Evolutionary conservation across 1,140 invertebrate species (phyloP).

Genomic region (Ladona fulva): DNA sequence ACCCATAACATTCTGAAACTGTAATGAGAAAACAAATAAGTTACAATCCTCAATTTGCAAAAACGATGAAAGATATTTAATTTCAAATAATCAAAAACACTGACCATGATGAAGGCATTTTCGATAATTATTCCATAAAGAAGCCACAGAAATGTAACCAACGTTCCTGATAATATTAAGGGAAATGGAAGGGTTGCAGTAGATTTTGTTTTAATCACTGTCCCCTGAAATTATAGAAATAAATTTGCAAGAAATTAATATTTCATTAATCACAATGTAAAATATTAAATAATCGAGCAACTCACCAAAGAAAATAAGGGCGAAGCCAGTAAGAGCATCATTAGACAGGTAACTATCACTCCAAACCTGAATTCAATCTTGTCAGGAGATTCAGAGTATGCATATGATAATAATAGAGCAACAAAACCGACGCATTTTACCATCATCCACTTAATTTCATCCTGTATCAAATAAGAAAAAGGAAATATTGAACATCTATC

Average conservation of each 20-base stretch:
- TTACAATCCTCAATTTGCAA: not conserved
- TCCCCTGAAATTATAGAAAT: constrained; percentile 40
- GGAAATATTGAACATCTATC: too few relatives aligned
- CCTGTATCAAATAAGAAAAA: constrained; percentile 27
- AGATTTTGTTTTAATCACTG: constrained; percentile 63
- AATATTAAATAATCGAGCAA: constrained; percentile 24
- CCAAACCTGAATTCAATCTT: constrained; percentile 58
- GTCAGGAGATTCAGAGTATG: constrained; percentile 47
- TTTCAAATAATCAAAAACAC: constrained; percentile 30
- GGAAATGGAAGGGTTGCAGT: constrained; percentile 61
- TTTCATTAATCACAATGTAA: too few relatives aligned
- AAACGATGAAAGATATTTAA: constrained; percentile 16
- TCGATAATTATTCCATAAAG: constrained; percentile 69
- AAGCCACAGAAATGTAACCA: constrained; percentile 68
- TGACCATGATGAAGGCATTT: constrained; percentile 68
- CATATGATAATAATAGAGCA: constrained; percentile 49
- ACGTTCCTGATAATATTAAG: constrained; percentile 63
- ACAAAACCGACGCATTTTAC: constrained; percentile 44
- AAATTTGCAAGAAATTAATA: too few relatives aligned
- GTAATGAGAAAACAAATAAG: constrained; percentile 26
- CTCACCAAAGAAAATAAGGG: constrained; percentile 62
- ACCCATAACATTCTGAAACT: constrained; percentile 62
- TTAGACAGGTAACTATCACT: constrained; percentile 54
- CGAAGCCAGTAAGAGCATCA: constrained; percentile 55
- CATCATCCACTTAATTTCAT: constrained; percentile 33